Evolutionary conservation across 2,113 vertebrate species (phyloP), one percentile per base, ranked within the genome.

Genomic region (Lethenteron reissneri): DNA sequence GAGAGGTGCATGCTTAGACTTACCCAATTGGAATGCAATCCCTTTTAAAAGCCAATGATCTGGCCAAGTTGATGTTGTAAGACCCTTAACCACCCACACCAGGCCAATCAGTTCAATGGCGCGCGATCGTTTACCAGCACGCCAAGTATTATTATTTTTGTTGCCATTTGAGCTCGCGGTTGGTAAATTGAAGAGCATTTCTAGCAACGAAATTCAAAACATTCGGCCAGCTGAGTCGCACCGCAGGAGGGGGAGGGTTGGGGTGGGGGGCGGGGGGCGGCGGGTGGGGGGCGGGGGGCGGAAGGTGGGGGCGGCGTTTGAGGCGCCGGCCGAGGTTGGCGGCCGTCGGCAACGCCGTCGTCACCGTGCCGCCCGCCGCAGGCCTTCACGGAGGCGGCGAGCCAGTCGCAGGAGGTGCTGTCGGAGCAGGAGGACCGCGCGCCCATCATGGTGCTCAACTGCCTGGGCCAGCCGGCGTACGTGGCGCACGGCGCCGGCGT

Each of bases 371-470:
- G 41, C 41, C 6, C 41, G 41, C 41, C 41, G 10, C 64, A 68
- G 64, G 64, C 64, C 64, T 68, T 68, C 25, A 25, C 64, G 25
- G 64, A 68, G 25, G 64, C 64, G n/a, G 64, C 64, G 8, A 68
- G 64, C 64, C 64, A 17, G 25, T 68, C 64, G n/a, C 25, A n/a
- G n/a, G n/a, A n/a, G 11, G 25, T 17, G n/a, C 9, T 11, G 25
- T n/a, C n/a, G n/a, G n/a, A n/a, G 25, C n/a, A 25, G n/a, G 64
- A 68, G 64, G 8, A 68, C n/a, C n/a, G n/a, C n/a, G 64, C 64
- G n/a, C 64, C 64, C 25, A 25, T 68, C n/a, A 68, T 25, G n/a
- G 25, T 68, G 25, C n/a, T 17, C n/a, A 68, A 68, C 64, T 68
- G 64, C 64, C 64, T 68, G n/a, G 64, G 64, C 8, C 8, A 17